Evolutionary conservation across 2,113 vertebrate species (phyloP), one percentile per base, ranked within the genome.

Genomic region (Panthera uncia): DNA sequence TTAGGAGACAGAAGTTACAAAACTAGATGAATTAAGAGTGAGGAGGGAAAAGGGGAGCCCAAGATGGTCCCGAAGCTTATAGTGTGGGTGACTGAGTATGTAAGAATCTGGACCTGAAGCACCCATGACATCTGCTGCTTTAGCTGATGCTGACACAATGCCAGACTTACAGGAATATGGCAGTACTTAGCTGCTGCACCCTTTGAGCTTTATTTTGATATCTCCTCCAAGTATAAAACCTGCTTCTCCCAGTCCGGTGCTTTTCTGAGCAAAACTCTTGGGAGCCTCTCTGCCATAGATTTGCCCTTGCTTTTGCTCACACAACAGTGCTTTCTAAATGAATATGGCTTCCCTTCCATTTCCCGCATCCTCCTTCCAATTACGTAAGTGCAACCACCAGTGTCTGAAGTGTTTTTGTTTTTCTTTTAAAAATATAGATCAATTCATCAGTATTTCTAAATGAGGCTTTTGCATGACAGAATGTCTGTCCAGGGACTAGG

Each of bases 371-470:
- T 86, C 11, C 14, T 96, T 73, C 74, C 87, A 95, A 79, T 97
- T 96, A 96, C 14, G 45, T 74, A 96, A 96, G 65, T 45, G 92
- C 15, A 94, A 25, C 18, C 38, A 84, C 29, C 14, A 55, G 50
- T 33, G 41, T 84, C 96, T 55, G 84, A 96, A 97, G 73, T 21
- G 13, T 66, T 6, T 33, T 33, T 33, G 14, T 41, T 13, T 38
- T 41, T 74, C 16, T 78, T 48, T 78, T 78, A 3, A 69, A 52
- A 23, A 29, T 55, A 89, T 63, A 78, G 66, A 96, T 90, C 87
- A 79, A 96, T 89, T 96, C 78, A 74, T 97, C 94, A 94, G 23
- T 90, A 87, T 96, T 96, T 97, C 76, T 92, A 96, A 98, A 94
- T 89, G 84, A 95, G 92, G 33, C n/a, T 84, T 93, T 95, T 91